These are phyloP conservation scores for Plutomurus gul DNA, from an alignment of 1,140 invertebrate species.

Conservation along the genomic window DNA sequence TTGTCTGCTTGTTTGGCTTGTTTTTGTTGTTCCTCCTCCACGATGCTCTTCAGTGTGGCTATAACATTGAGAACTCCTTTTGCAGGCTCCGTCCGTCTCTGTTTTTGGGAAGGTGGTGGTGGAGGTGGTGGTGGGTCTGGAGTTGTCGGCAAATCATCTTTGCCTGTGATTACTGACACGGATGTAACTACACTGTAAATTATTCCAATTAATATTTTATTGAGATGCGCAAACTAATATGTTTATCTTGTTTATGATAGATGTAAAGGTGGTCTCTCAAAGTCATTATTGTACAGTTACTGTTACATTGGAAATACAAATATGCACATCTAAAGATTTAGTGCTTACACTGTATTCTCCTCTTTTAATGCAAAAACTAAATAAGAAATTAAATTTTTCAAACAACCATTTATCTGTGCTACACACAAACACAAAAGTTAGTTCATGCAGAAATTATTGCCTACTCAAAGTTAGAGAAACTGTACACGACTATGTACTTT, in stretches of 20 bases:
- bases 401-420: too few relatives aligned
- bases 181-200: conserved; percentile 50
- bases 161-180: conserved; percentile 39
- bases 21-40: conserved; percentile 46
- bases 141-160: conserved; percentile 6
- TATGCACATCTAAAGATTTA: too few relatives aligned
- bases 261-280: too few relatives aligned
- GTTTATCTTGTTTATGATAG: too few relatives aligned
- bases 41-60: conserved; percentile 49
- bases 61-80: conserved; percentile 47
- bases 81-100: background rate
- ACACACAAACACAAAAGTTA: too few relatives aligned
- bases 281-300: too few relatives aligned
- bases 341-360: too few relatives aligned
- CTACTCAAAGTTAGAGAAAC: background rate
- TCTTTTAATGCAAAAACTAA: too few relatives aligned
- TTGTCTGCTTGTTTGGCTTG: background rate
- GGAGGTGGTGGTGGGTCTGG: background rate
- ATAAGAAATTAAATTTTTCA: too few relatives aligned
- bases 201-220: background rate
- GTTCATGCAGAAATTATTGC: background rate
- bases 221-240: too few relatives aligned
- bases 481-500: background rate
- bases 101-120: background rate
- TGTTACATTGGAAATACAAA: too few relatives aligned